Base-by-base conservation (phyloP, 2,113 vertebrate genomes). In the Mastomys coucha region DNA sequence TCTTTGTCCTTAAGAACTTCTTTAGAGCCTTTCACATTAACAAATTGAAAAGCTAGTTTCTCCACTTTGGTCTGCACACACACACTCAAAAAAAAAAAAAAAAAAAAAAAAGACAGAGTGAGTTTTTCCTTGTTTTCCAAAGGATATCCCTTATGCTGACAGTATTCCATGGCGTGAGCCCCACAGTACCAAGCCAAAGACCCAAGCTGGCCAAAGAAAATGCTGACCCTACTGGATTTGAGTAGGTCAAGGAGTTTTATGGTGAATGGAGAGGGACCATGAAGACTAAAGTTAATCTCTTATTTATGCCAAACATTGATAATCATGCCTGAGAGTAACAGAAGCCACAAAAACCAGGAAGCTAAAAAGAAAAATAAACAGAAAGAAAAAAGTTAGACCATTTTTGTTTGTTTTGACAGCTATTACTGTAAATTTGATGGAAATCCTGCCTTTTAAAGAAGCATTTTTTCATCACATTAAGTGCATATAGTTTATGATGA, bases 131-230 rank as follows among this genome's bases (percentile, higher is more conserved):
- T 99, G 98, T 99, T 99, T 99, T 98, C 98, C 97, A 98, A 98
- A 99, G 98, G 98, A 99, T 99, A 98, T 99, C 98, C 98, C 98
- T 98, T 98, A 97, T 98, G 98, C 98, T 98, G 98, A 99, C 98
- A 97, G 96, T 77, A 98, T 98, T 98, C 95, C 96, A 94, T 89
- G 97, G 98, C 96, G 45, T 98, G 98, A 98, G 98, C 98, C 95
- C 96, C 90, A 96, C 78, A 87, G 96, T 97, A 88, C 98, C 96
- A 97, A 97, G 98, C 96, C 98, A 98, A 97, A 97, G 97, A 95
- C 77, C 91, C 95, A 96, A 96, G 96, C 98, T 89, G 80, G 98
- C 98, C 98, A 99, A 99, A 98, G 98, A 98, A 99, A 99, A 99
- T 67, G 97, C 95, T 98, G 98, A 97, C 96, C 97, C 98, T 97